Base-by-base conservation (phyloP, 2,113 vertebrate genomes). In the Lampris megalopsis region DNA sequence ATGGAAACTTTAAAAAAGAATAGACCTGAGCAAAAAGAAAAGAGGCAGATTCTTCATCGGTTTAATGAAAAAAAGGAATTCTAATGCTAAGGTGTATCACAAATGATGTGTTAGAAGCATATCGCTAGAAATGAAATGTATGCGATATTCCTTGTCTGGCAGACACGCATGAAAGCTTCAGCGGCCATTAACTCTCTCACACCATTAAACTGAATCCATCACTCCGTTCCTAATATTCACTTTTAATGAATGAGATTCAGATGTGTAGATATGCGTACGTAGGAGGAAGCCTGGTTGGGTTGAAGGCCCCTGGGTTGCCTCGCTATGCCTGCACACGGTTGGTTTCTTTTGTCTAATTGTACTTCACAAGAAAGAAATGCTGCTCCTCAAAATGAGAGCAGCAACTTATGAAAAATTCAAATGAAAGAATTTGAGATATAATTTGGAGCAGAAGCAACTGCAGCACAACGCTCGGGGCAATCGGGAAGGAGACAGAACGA, bases 321-420 rank as follows among this genome's bases (percentile, higher is more conserved):
- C 42, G 62, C 66, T 73, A 81, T 77, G 77, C 57, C 49, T 58
- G 57, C 41, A 81, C 50, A 53, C 54, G 61, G 40, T 71, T 71
- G 62, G 35, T 45, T 75, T 47, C n/a, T 4, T 78, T 75, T 56
- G 58, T 43, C 61, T 79, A 83, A 83, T 76, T 75, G 60, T 63
- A 77, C 79, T 69, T 63, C 59, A 71, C 56, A 77, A 35, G 71
- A 49, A 68, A 48, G 38, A 53, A 78, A 57, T 4, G 11, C 9
- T 52, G 75, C 49, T 24, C 71, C 74, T 50, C 63, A 49, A 49
- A 74, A 68, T 63, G 53, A 76, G 80, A 80, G 60, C 63, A 68
- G 6, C 9, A 77, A 72, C 56, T 74, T 68, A 47, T 75, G 52
- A 77, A 84, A 85, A 78, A 84, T 75, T 66, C n/a, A 86, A 59